Evolutionary conservation across 2,113 vertebrate genomes (phyloP).

Genomic region (Chaetodon trifascialis): DNA sequence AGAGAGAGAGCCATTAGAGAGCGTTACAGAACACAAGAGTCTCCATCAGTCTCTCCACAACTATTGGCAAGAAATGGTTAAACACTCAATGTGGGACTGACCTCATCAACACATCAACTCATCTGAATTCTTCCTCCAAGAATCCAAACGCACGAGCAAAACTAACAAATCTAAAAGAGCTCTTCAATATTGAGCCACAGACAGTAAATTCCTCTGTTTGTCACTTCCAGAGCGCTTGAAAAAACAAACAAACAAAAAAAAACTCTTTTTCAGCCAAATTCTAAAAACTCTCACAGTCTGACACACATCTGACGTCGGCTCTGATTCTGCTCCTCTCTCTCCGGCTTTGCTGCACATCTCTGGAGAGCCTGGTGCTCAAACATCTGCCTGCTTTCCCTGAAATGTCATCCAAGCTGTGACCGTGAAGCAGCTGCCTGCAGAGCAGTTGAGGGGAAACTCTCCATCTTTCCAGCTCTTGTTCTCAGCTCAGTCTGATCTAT

Average conservation of each 20-base stretch:
- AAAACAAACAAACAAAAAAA: no score
- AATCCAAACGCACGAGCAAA: no score
- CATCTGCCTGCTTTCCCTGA: slow-evolving; percentile 13
- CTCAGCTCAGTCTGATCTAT: neutral
- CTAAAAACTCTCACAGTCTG: no score
- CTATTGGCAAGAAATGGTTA: no score
- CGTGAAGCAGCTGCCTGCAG: neutral
- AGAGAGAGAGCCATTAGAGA: no score
- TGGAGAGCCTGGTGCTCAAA: slow-evolving; percentile 13
- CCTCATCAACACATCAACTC: no score
- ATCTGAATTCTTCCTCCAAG: no score
- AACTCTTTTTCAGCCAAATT: no score
- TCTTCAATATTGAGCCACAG: no score
- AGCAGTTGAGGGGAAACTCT: neutral
- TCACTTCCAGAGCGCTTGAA: neutral
- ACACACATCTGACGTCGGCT: neutral
- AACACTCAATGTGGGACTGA: no score
- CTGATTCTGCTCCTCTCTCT: neutral
- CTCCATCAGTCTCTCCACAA: neutral
- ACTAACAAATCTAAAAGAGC: no score
- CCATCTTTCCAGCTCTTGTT: neutral
- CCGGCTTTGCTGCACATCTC: neutral
- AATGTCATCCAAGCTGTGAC: slow-evolving; percentile 1
- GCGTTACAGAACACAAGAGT: neutral
- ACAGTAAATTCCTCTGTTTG: neutral